Evolutionary conservation across 2,113 vertebrate species (phyloP).

Genomic region (Chaenogobius annularis): DNA sequence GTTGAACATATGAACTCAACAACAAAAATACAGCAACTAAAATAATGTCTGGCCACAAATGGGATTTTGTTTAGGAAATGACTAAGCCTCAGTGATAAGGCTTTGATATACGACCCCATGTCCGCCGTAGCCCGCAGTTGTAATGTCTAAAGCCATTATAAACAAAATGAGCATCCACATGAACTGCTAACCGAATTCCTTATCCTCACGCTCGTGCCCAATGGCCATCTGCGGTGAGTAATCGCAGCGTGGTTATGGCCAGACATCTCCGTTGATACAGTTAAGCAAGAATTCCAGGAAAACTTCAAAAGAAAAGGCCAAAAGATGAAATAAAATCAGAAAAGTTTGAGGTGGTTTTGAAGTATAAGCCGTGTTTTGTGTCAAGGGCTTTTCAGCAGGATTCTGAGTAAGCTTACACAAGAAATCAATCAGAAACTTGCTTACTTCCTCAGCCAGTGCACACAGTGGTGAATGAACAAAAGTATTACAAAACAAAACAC

Average conservation of each 20-base stretch:
- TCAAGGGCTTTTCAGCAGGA: slow-evolving; percentile 34
- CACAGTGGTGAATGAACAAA: slow-evolving; percentile 18
- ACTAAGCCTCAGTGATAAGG: slow-evolving; percentile 38
- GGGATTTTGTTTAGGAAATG: slow-evolving; percentile 51
- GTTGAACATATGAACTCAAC: slow-evolving; percentile 11
- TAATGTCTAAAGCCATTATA: slow-evolving; percentile 41
- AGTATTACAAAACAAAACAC: neutral
- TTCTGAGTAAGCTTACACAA: slow-evolving; percentile 31
- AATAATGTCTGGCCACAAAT: slow-evolving; percentile 39
- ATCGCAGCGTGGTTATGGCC: slow-evolving; percentile 45
- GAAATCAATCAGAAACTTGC: slow-evolving; percentile 31
- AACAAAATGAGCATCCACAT: slow-evolving; percentile 48
- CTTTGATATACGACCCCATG: slow-evolving; percentile 40
- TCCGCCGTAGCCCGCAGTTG: slow-evolving; percentile 51
- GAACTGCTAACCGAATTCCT: slow-evolving; percentile 54
- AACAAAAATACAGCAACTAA: slow-evolving; percentile 27
- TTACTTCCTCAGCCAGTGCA: slow-evolving; percentile 20
- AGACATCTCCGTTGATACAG: slow-evolving; percentile 50
- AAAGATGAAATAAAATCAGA: slow-evolving; percentile 22
- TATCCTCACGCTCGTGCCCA: slow-evolving; percentile 48
- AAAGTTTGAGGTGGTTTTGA: slow-evolving; percentile 51
- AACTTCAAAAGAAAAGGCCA: slow-evolving; percentile 14
- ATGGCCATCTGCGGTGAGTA: slow-evolving; percentile 59
- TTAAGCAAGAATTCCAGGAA: slow-evolving; percentile 46
- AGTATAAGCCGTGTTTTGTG: slow-evolving; percentile 29